Base-by-base conservation (phyloP, 1,140 invertebrate genomes). In the Cotesia vestalis region DNA sequence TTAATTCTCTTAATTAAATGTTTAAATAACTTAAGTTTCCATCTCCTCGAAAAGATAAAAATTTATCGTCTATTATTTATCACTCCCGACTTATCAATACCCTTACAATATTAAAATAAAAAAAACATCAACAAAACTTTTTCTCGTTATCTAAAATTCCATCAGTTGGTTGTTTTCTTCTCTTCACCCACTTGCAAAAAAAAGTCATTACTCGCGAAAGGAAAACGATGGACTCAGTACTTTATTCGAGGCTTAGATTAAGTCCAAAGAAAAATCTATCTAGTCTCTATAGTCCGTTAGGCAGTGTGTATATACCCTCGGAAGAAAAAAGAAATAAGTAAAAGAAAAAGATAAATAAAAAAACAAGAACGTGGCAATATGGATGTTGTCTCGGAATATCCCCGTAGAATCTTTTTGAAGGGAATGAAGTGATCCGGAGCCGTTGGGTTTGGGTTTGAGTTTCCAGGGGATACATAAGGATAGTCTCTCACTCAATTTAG, bases 251-350 rank as follows among this genome's bases (percentile, higher is more conserved):
- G 83, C 83, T 86, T 86, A 85, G 83, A 86, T 86, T 84, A 85
- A 85, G 83, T 80, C 84, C 76, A 76, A 79, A 86, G 85, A 86
- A 86, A 86, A 84, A 86, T 86, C 82, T 85, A 84, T 84, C 78
- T 80, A 71, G 51, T 68, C 68, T 76, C 34, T 27, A 20, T 20
- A 20, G 57, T 17, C 17, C 5, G 17, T 27, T 59, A 59, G 57
- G 27, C 17, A 27, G 17, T 55, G 53, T 55, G 20, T 59, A 59
- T 59, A 59, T 8, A 53, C 12, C 35, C 36, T 55, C 35, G 2
- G 62, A 72, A 57, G 78, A 76, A 71, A 75, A 76, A 57, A 27
- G 61, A 71, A 74, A 73, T 38, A 69, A 66, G 53, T 59, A 75
- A 62, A 51, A 61, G 36, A 72, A 69, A 27, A 66, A 38, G 9